Percentiles rank a stretch among this genome's conserved stretches.
phyloP scores from a whole-genome alignment of 1,140 invertebrate species.

The Neodiprion fabricii region DNA sequence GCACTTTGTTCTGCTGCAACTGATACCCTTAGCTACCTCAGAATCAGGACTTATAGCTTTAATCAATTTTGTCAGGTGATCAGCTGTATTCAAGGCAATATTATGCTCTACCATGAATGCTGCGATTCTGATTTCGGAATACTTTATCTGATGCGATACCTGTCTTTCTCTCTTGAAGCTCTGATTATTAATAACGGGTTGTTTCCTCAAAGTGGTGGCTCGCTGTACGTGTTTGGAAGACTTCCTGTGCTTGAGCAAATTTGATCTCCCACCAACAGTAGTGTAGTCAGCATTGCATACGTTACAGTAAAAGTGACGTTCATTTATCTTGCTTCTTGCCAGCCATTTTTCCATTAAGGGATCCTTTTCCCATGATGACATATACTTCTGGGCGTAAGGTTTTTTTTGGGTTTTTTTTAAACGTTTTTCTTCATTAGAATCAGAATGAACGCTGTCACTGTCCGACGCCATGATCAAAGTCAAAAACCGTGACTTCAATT shows the following conservation, averaged over 20 bases:
- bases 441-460: neutral
- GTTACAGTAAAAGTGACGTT: neutral
- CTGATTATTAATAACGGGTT: neutral
- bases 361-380: neutral
- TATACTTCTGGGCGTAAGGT: neutral
- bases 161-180: too few species aligned
- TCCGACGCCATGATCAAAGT: neutral
- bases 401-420: neutral
- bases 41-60: slow-evolving; percentile 26
- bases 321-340: neutral
- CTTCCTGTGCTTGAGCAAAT: neutral
- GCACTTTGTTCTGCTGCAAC: slow-evolving; percentile 31
- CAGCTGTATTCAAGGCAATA: slow-evolving; percentile 25
- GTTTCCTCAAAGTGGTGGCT: neutral
- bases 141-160: neutral
- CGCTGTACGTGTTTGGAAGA: neutral
- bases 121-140: slow-evolving; percentile 25
- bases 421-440: neutral
- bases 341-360: neutral
- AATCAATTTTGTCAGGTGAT: slow-evolving; percentile 26
- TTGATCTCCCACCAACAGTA: neutral
- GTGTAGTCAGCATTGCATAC: neutral
- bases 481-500: neutral
- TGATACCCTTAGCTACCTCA: slow-evolving; percentile 23
- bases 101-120: slow-evolving; percentile 25